A percentile compares a stretch with the other conserved stretches of the same genome.
These are phyloP conservation scores for Corythaixoides concolor DNA, from an alignment of 2,113 vertebrate genomes.

Conservation along the genomic window DNA sequence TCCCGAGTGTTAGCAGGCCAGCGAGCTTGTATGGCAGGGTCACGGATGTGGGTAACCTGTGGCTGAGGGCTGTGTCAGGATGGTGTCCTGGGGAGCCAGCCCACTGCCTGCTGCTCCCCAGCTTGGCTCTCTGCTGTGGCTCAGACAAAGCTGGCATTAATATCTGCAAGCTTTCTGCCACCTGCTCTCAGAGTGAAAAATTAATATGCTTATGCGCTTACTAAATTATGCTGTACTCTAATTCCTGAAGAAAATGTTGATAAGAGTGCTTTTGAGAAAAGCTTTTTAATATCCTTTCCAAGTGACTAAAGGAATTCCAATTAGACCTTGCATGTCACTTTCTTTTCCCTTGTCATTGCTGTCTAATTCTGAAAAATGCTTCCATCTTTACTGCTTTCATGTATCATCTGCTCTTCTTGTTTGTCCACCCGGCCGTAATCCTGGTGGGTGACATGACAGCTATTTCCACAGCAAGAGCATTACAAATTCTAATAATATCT, in stretches of 20 bases:
- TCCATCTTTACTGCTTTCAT: constrained; percentile 11
- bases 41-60: neutral
- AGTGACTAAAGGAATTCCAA: constrained; percentile 57
- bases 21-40: neutral
- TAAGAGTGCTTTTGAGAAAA: constrained; percentile 43
- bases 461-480: constrained; percentile 42
- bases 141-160: neutral
- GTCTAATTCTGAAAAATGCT: constrained; percentile 54
- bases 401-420: constrained; percentile 28
- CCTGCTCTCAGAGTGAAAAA: constrained; percentile 18
- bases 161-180: constrained; percentile 6
- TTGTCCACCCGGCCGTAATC: constrained; percentile 41
- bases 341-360: constrained; percentile 29
- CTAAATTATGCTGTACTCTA: constrained; percentile 56
- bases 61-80: neutral
- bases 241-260: constrained; percentile 62
- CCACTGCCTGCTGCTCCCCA: neutral
- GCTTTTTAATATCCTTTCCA: constrained; percentile 52
- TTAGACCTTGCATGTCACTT: constrained; percentile 45
- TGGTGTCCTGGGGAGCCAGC: neutral
- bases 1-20: neutral
- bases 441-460: constrained; percentile 40
- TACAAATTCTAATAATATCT: constrained; percentile 52
- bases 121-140: neutral
- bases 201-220: constrained; percentile 37